Evolutionary conservation across 1,140 invertebrate species (phyloP).

Genomic region (Vanessa tameamea): DNA sequence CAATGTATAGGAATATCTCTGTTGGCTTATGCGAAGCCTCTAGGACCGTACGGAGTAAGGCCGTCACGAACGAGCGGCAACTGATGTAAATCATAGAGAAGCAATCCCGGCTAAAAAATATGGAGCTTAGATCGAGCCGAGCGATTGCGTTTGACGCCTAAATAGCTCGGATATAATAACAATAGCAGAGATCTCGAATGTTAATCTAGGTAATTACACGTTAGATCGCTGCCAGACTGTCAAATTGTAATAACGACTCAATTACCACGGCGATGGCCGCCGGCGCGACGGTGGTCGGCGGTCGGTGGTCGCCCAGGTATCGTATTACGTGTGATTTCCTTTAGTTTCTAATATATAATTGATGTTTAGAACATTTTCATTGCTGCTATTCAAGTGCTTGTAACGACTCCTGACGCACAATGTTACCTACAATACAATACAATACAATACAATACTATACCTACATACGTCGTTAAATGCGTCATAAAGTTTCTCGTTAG

Average conservation of each 20-base stretch:
- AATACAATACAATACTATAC: too few relatives aligned
- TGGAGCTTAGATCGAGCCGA: slow-evolving; percentile 22
- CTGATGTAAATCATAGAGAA: slow-evolving; percentile 34
- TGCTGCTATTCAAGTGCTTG: not conserved
- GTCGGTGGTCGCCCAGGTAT: slow-evolving; percentile 30
- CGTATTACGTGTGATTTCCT: slow-evolving; percentile 19
- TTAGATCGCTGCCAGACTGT: slow-evolving; percentile 36
- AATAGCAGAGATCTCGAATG: slow-evolving; percentile 32
- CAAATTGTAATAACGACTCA: slow-evolving; percentile 59
- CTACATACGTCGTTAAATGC: too few relatives aligned
- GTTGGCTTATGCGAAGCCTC: not conserved
- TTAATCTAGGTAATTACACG: slow-evolving; percentile 47
- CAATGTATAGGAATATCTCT: too few relatives aligned
- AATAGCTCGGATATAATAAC: slow-evolving; percentile 34
- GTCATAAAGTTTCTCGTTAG: too few relatives aligned
- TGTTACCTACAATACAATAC: too few relatives aligned
- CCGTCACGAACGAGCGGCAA: not conserved
- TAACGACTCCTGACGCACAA: too few relatives aligned
- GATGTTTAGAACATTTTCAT: not conserved
- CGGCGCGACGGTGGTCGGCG: slow-evolving; percentile 38
- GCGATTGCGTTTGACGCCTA: slow-evolving; percentile 36
- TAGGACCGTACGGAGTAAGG: not conserved
- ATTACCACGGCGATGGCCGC: slow-evolving; percentile 44
- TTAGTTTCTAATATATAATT: slow-evolving; percentile 5
- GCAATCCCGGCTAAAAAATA: slow-evolving; percentile 11